phyloP scores from a whole-genome alignment of 2,797 vertebrate species.

The Myotis myotis region DNA sequence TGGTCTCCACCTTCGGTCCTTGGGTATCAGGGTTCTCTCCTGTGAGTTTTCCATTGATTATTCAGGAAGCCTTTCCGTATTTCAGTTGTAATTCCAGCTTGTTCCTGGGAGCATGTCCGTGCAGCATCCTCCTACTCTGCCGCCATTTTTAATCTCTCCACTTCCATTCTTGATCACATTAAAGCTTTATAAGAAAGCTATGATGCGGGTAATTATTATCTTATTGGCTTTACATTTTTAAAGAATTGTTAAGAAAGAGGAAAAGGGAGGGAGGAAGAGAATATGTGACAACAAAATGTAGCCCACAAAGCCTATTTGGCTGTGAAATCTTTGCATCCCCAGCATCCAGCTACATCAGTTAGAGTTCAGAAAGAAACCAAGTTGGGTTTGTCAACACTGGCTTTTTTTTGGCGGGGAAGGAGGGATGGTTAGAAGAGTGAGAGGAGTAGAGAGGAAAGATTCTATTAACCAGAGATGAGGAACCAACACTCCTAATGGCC shows the following conservation, averaged over 20 bases:
- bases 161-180: no score
- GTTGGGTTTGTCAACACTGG: neutral
- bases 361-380: neutral
- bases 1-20: no score
- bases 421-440: neutral
- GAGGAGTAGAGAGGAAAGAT: neutral
- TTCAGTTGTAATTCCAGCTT: no score
- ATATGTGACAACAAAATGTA: neutral
- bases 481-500: neutral
- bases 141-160: no score
- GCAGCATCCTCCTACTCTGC: no score
- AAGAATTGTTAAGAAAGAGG: neutral
- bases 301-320: neutral
- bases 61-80: no score
- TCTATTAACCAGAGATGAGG: neutral
- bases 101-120: no score
- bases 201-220: no score
- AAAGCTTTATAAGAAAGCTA: no score
- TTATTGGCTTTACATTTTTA: neutral
- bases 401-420: neutral
- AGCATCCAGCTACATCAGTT: neutral
- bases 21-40: no score
- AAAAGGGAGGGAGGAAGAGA: neutral
- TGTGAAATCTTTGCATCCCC: neutral
- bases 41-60: no score